Evolutionary conservation across 2,888 invertebrate genomes (phyloP).

Genomic region (Stenchaetothrips biformis): DNA sequence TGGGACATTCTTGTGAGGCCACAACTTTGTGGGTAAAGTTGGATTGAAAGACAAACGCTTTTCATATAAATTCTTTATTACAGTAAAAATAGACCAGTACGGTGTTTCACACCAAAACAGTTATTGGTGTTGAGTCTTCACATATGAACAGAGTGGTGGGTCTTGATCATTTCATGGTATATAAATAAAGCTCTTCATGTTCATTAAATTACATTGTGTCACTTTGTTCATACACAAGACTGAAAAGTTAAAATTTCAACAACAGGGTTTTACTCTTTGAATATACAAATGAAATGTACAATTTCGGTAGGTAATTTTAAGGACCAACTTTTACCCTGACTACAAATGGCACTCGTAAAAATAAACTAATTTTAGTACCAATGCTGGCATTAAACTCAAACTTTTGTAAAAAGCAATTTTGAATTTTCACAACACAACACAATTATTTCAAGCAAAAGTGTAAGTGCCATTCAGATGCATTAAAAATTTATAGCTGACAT

Average conservation of each 20-base stretch:
- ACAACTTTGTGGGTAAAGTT: too few relatives aligned
- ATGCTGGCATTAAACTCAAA: not conserved
- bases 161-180: not conserved
- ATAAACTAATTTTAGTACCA: not conserved
- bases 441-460: too few relatives aligned
- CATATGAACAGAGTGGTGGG: not conserved
- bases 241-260: constrained; percentile 15
- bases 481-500: not conserved
- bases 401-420: too few relatives aligned
- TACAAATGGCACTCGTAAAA: constrained; percentile 6
- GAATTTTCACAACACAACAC: too few relatives aligned
- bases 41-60: not conserved
- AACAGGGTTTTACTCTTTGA: not conserved
- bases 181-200: not conserved
- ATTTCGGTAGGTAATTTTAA: not conserved
- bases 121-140: not conserved
- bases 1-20: too few relatives aligned
- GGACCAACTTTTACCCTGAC: constrained; percentile 13
- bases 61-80: constrained; percentile 20
- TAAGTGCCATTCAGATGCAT: constrained; percentile 2
- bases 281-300: constrained; percentile 13
- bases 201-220: not conserved
- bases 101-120: not conserved
- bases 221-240: not conserved
- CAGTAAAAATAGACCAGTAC: not conserved